phyloP scores from a whole-genome alignment of 2,888 invertebrate genomes.

The Bruchidius siliquastri region DNA sequence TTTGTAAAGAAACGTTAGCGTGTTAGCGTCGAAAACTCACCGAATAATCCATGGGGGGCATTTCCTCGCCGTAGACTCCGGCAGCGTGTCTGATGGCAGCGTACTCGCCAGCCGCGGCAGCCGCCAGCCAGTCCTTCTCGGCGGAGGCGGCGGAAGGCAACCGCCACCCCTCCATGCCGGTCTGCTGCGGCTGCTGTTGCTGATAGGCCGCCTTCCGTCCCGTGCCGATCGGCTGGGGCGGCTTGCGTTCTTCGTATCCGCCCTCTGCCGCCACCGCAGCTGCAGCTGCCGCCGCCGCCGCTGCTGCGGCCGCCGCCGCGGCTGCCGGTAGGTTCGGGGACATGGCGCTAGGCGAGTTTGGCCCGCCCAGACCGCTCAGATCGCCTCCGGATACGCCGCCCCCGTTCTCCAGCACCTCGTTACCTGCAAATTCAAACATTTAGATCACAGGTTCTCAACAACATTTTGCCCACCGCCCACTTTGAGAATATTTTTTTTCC shows the following conservation, averaged over 20 bases:
- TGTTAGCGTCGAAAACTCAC: constrained; percentile 27
- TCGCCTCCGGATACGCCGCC: constrained; percentile 27
- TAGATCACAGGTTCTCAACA: too few relatives aligned
- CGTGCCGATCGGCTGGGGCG: constrained; percentile 70
- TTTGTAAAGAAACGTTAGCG: not conserved
- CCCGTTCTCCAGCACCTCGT: constrained; percentile 45
- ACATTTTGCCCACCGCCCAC: too few relatives aligned
- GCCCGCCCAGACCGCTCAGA: not conserved
- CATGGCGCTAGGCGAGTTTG: constrained; percentile 47
- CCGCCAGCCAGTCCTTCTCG: constrained; percentile 22
- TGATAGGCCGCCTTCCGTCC: constrained; percentile 62
- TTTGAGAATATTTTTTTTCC: too few relatives aligned
- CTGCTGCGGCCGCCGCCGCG: constrained; percentile 10
- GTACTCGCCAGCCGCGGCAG: constrained; percentile 9
- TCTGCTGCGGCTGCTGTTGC: constrained; percentile 20
- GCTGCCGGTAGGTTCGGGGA: constrained; percentile 39
- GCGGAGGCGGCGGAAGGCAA: constrained; percentile 21
- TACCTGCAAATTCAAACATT: constrained; percentile 11
- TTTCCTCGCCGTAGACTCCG: constrained; percentile 31
- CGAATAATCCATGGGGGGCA: constrained; percentile 50
- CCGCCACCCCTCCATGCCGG: constrained; percentile 27
- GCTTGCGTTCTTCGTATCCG: constrained; percentile 51
- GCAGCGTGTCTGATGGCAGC: constrained; percentile 10
- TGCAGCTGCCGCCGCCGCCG: constrained; percentile 8
- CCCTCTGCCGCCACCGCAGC: constrained; percentile 13